Conservation (phyloP, 1,140 invertebrate genomes). For the Lordiphosa clarofinis region DNA sequence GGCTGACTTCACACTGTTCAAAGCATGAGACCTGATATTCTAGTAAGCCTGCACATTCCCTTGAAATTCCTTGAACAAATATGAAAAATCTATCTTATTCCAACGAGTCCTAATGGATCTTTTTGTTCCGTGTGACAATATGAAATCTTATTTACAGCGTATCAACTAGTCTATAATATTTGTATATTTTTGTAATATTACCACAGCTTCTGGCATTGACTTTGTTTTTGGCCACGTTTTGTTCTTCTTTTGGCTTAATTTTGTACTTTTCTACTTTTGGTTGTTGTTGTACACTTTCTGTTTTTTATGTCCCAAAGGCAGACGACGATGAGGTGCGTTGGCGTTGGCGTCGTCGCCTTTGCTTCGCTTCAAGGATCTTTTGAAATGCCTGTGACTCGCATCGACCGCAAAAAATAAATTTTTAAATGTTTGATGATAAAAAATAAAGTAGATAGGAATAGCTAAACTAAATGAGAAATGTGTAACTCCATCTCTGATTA, state of each 20-base stretch:
- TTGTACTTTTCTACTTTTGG: conserved; percentile 11
- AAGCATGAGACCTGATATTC: too few species aligned
- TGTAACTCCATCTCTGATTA: too few species aligned
- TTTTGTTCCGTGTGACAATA: too few species aligned
- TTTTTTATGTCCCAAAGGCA: conserved; percentile 56
- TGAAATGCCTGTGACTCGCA: conserved; percentile 54
- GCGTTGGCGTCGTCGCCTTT: conserved; percentile 51
- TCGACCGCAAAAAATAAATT: conserved; percentile 52
- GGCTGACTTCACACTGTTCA: too few species aligned
- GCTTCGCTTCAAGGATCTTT: conserved; percentile 59
- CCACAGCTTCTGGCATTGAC: conserved; percentile 7
- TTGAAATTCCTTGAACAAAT: too few species aligned
- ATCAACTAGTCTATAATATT: conserved; percentile 6
- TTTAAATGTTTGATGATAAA: conserved; percentile 68
- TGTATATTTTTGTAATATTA: background rate
- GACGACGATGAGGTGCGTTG: conserved; percentile 47
- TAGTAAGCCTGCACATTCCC: too few species aligned
- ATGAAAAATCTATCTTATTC: too few species aligned
- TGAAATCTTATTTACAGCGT: background rate
- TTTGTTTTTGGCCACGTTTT: conserved; percentile 18
- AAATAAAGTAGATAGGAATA: conserved; percentile 12
- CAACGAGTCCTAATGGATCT: too few species aligned
- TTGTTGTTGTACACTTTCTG: conserved; percentile 14
- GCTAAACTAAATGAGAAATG: background rate
- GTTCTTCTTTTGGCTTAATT: conserved; percentile 26